Evolutionary conservation across 2,888 invertebrate species (phyloP).

Genomic region (Leptopilina myrica): DNA sequence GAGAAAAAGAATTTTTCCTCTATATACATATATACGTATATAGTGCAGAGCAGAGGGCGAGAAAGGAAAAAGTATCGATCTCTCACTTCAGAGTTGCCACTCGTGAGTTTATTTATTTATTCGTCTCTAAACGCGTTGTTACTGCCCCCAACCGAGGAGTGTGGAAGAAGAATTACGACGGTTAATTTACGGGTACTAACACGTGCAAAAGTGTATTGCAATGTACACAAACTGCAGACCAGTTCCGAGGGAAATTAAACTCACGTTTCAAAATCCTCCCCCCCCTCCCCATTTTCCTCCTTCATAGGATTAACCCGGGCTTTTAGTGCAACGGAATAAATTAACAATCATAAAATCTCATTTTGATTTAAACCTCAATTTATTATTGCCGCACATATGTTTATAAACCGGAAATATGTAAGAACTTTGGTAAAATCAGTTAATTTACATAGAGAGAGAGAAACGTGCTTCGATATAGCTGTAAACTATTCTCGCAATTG

Average conservation of each 20-base stretch:
- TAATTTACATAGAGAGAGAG: too few species aligned
- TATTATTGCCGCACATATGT: background rate
- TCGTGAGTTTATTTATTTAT: conserved; percentile 40
- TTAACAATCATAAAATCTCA: background rate
- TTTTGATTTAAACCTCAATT: conserved; percentile 15
- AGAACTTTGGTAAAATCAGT: background rate
- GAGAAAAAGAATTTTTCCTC: background rate
- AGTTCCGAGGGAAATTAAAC: conserved; percentile 33
- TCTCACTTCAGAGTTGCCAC: conserved; percentile 4
- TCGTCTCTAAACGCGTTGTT: conserved; percentile 30
- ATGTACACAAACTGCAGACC: conserved; percentile 21
- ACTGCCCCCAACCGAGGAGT: conserved; percentile 19
- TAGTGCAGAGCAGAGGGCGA: conserved; percentile 4
- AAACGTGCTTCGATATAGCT: too few species aligned
- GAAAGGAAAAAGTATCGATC: conserved; percentile 19
- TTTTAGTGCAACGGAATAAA: conserved; percentile 5
- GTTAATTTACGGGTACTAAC: conserved; percentile 34
- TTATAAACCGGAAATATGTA: background rate
- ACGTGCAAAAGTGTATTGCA: conserved; percentile 32
- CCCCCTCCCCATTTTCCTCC: background rate
- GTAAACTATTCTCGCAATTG: too few species aligned
- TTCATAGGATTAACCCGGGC: background rate
- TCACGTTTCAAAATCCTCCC: conserved; percentile 28
- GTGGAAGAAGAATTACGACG: conserved; percentile 28
- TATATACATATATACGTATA: background rate